A percentile compares a stretch with the other conserved stretches of the same genome.
Evolutionary conservation across 2,888 invertebrate species (phyloP).

Genomic region (Caenorhabditis plicata): DNA sequence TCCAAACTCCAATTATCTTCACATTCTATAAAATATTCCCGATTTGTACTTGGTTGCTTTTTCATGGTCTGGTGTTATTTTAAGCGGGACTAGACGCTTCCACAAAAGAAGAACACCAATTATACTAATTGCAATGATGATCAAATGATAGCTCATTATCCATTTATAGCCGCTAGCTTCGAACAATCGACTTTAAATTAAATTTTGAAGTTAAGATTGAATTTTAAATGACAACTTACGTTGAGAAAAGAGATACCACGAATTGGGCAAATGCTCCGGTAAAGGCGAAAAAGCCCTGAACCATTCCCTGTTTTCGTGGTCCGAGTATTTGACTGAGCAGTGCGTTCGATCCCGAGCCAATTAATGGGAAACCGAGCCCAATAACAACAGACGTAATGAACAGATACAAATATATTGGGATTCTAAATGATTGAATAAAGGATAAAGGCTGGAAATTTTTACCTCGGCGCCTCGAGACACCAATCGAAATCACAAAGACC

Average conservation of each 20-base stretch:
- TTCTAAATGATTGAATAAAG: too few species aligned
- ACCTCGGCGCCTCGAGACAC: conserved; percentile 27
- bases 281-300: conserved; percentile 40
- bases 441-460: too few species aligned
- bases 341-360: conserved; percentile 19
- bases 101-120: conserved; percentile 17
- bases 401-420: conserved; percentile 27
- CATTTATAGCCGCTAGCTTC: conserved; percentile 32
- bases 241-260: conserved; percentile 28
- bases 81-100: conserved; percentile 28
- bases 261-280: conserved; percentile 36
- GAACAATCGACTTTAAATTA: conserved; percentile 21
- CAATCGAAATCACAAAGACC: conserved; percentile 28
- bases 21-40: conserved; percentile 43
- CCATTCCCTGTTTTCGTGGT: conserved; percentile 36
- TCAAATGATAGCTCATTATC: conserved; percentile 26
- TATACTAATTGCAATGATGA: conserved; percentile 13
- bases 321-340: conserved; percentile 36
- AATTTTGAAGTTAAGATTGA: neutral
- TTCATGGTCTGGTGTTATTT: conserved; percentile 23
- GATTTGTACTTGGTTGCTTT: conserved; percentile 33
- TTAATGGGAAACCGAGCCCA: conserved; percentile 34
- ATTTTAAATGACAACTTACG: conserved; percentile 13
- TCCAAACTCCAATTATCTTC: too few species aligned
- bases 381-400: conserved; percentile 15